Evolutionary conservation across 2,797 vertebrate species (phyloP).

Genomic region (Syncerus caffer): DNA sequence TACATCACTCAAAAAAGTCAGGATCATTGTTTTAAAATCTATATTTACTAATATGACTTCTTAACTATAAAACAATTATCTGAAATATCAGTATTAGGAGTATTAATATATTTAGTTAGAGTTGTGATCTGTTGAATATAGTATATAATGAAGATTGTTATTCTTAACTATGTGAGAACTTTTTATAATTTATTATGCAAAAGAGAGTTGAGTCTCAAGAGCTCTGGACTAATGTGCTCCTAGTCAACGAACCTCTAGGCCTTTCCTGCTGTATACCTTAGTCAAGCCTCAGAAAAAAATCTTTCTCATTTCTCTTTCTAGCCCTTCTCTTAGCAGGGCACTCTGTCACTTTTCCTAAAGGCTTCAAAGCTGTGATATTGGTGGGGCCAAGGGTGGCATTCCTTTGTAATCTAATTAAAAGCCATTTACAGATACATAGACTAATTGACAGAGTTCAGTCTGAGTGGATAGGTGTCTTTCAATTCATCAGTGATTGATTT

Average conservation of each 20-base stretch:
- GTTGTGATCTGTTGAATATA: conserved; percentile 8
- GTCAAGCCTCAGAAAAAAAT: background rate
- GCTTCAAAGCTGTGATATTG: background rate
- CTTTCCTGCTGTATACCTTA: background rate
- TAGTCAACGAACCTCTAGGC: background rate
- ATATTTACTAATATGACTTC: conserved; percentile 7
- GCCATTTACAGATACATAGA: background rate
- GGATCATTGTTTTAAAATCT: conserved; percentile 15
- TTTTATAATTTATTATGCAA: conserved; percentile 3
- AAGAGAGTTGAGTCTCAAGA: conserved; percentile 15
- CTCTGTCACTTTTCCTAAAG: background rate
- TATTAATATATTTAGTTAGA: conserved; percentile 15
- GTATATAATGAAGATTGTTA: conserved; percentile 14
- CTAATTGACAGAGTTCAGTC: background rate
- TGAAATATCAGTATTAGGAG: conserved; percentile 3
- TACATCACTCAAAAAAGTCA: background rate
- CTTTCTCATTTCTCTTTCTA: background rate
- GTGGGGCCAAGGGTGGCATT: background rate
- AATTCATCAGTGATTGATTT: conserved; percentile 1
- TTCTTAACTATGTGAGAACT: conserved; percentile 38
- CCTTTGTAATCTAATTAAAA: conserved; percentile 19
- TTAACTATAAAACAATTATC: conserved; percentile 23
- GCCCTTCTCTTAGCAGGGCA: background rate
- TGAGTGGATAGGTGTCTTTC: background rate
- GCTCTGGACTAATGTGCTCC: background rate